Base-by-base conservation (phyloP, 1,140 invertebrate species). In the Neoseiulus cucumeris region DNA sequence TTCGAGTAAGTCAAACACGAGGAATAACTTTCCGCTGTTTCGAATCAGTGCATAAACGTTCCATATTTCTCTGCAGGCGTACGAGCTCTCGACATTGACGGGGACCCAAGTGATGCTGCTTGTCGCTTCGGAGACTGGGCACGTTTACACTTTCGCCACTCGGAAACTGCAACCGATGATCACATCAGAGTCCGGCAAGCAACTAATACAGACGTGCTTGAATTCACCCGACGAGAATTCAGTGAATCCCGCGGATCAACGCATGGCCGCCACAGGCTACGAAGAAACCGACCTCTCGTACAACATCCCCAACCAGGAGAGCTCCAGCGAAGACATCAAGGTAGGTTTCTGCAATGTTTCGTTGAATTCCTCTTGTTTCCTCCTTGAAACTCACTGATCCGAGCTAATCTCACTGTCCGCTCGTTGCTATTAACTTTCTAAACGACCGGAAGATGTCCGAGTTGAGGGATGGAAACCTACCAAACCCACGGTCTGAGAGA, bases 71-170 rank as follows among this genome's bases (percentile, higher is more conserved):
- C 67, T 64, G 14, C 59, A 73, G 72, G 72, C 72, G 28, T 73
- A 98, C 81, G 96, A 99, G 79, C 77, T 99, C 72, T 97, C 95
- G 66, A 98, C 94, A 66, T 75, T 99, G 76, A 99, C 96, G 51
- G 95, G 96, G 17, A 98, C 96, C 14, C 94, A 99, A 80, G 94
- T 99, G 75, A 96, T 94, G 91, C 78, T 95, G 65, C 78, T 95
- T 72, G 91, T 95, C 65, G 91, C 91, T 33, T 91, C 88, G 41
- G 91, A 95, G 76, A 95, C 91, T 14, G 91, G 95, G 4, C 96
- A 99, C 79, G 95, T 98, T 70, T 99, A 99, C 79, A 98, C 96
- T 59, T 99, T 98, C 80, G 95, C 96, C 39, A 99, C 96, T 55
- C 81, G 91, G 65, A 98, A 99, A 77, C 80, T 99, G 44, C 93